Conservation (phyloP, 2,113 vertebrate genomes). For the Triplophysa dalaica region DNA sequence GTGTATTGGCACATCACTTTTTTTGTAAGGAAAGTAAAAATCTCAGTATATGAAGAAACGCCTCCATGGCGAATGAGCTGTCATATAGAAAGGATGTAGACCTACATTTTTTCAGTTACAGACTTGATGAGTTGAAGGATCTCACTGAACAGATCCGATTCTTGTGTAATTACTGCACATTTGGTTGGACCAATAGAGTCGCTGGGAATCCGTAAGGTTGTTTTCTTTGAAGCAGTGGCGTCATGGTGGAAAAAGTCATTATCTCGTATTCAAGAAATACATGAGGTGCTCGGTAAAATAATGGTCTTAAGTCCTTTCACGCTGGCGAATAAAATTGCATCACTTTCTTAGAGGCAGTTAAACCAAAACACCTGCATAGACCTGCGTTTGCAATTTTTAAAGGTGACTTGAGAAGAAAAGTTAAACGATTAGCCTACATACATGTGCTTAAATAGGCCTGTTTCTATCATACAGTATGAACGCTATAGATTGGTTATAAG, state of each 20-base stretch:
- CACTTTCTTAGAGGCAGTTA: not conserved
- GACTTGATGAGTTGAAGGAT: not conserved
- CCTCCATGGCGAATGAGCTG: not conserved
- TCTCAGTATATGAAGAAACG: no score
- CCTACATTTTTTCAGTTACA: no score
- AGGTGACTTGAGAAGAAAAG: not conserved
- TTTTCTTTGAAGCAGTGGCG: not conserved
- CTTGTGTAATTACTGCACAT: not conserved
- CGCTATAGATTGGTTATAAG: no score
- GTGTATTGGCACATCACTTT: no score
- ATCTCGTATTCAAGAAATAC: not conserved
- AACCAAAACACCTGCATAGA: not conserved
- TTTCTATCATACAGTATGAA: no score
- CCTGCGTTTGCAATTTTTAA: not conserved
- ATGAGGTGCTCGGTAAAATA: no score
- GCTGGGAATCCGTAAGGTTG: not conserved
- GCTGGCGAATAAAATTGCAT: not conserved
- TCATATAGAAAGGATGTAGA: no score
- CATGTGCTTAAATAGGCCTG: no score
- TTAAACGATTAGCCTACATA: not conserved
- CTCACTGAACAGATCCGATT: not conserved
- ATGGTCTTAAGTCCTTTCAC: not conserved
- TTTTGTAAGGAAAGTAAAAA: no score
- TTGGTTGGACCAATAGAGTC: slow-evolving; percentile 10
- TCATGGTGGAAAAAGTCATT: not conserved